These are phyloP conservation scores for Grapholita molesta DNA, from an alignment of 1,140 invertebrate species.

Conservation along the genomic window DNA sequence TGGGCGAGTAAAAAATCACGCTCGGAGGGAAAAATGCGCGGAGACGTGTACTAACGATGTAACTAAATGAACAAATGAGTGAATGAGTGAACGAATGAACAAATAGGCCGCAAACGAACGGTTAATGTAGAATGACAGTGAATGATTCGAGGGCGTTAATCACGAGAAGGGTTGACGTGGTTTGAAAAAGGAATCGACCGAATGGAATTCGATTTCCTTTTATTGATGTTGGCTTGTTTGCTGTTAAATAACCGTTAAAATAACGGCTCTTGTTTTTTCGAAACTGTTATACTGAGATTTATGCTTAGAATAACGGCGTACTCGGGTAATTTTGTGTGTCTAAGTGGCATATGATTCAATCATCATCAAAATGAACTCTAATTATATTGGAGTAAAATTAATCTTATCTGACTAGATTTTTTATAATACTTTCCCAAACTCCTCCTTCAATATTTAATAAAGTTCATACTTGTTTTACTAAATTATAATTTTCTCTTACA, in stretches of 20 bases:
- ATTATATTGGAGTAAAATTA: too few species aligned
- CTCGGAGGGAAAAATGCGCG: conserved; percentile 36
- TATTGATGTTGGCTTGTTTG: conserved; percentile 24
- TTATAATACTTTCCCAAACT: too few species aligned
- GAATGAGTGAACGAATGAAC: conserved; percentile 43
- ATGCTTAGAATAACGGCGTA: too few species aligned
- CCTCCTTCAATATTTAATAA: too few species aligned
- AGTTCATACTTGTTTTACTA: too few species aligned
- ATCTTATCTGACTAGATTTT: too few species aligned
- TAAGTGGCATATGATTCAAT: too few species aligned
- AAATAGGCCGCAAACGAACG: conserved; percentile 55
- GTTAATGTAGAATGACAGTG: conserved; percentile 56
- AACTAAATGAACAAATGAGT: conserved; percentile 49
- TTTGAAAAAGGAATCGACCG: conserved; percentile 42
- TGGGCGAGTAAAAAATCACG: conserved; percentile 36
- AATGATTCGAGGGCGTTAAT: conserved; percentile 55
- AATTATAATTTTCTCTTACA: neutral
- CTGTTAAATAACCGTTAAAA: too few species aligned
- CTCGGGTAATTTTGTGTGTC: too few species aligned
- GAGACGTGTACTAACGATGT: conserved; percentile 44
- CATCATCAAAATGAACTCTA: too few species aligned
- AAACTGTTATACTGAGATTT: conserved; percentile 23
- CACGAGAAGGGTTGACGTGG: conserved; percentile 33
- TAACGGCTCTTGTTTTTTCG: conserved; percentile 1
- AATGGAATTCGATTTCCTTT: conserved; percentile 41